These are phyloP conservation scores for Ectemnius continuus DNA, from an alignment of 2,888 invertebrate genomes.

Conservation along the genomic window DNA sequence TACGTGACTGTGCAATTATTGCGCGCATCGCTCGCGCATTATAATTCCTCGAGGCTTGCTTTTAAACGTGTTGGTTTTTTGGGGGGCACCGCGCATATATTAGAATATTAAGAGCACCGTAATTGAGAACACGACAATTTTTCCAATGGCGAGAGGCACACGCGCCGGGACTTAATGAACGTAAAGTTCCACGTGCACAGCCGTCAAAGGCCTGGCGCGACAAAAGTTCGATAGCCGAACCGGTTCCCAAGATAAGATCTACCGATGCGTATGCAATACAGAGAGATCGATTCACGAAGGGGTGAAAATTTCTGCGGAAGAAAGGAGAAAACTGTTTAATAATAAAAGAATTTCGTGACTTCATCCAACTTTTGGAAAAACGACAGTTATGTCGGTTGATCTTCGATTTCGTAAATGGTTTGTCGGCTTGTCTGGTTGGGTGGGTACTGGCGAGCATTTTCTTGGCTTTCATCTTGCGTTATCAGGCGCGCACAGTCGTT, in stretches of 20 bases:
- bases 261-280: background rate
- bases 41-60: conserved; percentile 1
- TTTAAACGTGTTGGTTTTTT: background rate
- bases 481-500: conserved; percentile 59
- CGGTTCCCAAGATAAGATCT: conserved; percentile 18
- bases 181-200: conserved; percentile 3
- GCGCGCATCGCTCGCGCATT: conserved; percentile 57
- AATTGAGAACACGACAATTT: background rate
- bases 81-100: too few relatives aligned
- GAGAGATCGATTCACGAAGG: background rate
- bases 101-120: too few relatives aligned
- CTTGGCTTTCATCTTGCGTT: conserved; percentile 48
- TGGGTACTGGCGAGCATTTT: conserved; percentile 28
- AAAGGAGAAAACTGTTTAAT: conserved; percentile 3
- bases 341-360: background rate
- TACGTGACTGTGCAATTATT: conserved; percentile 68
- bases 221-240: conserved; percentile 22
- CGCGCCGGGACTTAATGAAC: conserved; percentile 3
- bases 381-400: background rate
- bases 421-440: too few relatives aligned
- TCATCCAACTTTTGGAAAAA: background rate
- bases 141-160: background rate
- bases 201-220: background rate
- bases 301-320: conserved; percentile 7
- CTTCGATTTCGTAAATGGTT: background rate